Conservation (phyloP, 2,888 invertebrate species). For the Dendrolimus pini region DNA sequence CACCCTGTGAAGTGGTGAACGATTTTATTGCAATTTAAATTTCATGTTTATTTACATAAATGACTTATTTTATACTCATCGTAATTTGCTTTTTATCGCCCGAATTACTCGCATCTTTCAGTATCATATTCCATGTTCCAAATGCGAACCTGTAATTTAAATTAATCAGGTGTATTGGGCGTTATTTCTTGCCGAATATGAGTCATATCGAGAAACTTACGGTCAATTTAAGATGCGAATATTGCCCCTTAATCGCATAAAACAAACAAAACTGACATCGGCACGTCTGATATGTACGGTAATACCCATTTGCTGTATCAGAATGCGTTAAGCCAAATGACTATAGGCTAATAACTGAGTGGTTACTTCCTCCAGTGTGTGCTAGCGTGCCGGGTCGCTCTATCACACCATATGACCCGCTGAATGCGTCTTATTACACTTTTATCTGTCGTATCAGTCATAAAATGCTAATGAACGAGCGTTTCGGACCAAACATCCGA, state of each 20-base stretch:
- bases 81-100: conserved; percentile 17
- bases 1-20: conserved; percentile 30
- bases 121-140: neutral
- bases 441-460: conserved; percentile 75
- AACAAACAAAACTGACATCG: conserved; percentile 43
- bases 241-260: conserved; percentile 32
- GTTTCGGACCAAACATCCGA: conserved; percentile 74
- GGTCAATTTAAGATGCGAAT: conserved; percentile 22
- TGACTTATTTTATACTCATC: conserved; percentile 26
- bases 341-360: conserved; percentile 52
- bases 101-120: conserved; percentile 5
- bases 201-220: conserved; percentile 3
- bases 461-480: conserved; percentile 75
- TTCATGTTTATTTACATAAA: conserved; percentile 33
- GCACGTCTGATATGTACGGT: conserved; percentile 46
- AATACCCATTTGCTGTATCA: conserved; percentile 52
- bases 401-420: conserved; percentile 66
- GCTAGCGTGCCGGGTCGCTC: conserved; percentile 54
- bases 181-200: neutral
- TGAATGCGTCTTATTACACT: conserved; percentile 73
- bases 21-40: conserved; percentile 38
- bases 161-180: neutral
- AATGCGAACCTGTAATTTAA: neutral
- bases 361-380: conserved; percentile 52
- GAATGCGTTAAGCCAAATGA: conserved; percentile 50